Conservation (phyloP, 2,888 invertebrate genomes). For the Eupithecia centaureata region DNA sequence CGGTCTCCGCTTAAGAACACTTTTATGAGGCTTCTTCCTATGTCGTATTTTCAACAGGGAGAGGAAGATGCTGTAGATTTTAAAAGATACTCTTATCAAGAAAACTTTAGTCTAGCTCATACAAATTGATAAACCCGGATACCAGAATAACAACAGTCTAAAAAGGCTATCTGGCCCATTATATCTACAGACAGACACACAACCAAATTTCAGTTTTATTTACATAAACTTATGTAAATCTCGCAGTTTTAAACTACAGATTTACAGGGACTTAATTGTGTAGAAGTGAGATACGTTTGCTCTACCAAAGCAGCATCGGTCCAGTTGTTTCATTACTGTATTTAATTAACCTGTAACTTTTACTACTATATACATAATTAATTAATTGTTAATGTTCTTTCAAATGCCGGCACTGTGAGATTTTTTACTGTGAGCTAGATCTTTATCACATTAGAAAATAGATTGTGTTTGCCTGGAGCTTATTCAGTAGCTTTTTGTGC, state of each 20-base stretch:
- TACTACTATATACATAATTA: slow-evolving; percentile 32
- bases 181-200: not conserved
- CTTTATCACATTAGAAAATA: slow-evolving; percentile 24
- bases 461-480: slow-evolving; percentile 5
- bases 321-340: slow-evolving; percentile 2
- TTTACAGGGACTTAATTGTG: not conserved
- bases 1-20: no score
- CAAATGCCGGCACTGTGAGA: slow-evolving; percentile 31
- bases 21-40: no score
- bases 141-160: not conserved
- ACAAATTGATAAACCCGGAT: not conserved
- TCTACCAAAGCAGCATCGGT: slow-evolving; percentile 7
- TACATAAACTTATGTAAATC: no score
- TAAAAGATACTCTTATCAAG: no score
- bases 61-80: no score
- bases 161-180: no score
- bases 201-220: no score
- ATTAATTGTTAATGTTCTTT: slow-evolving; percentile 29
- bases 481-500: slow-evolving; percentile 13
- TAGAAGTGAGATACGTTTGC: slow-evolving; percentile 1
- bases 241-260: not conserved
- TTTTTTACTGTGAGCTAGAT: slow-evolving; percentile 21
- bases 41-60: no score
- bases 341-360: slow-evolving; percentile 39
- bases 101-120: no score